Percentiles rank a stretch among this genome's conserved stretches.
phyloP scores from a whole-genome alignment of 2,797 vertebrate genomes.

The Diplodus sargus region DNA sequence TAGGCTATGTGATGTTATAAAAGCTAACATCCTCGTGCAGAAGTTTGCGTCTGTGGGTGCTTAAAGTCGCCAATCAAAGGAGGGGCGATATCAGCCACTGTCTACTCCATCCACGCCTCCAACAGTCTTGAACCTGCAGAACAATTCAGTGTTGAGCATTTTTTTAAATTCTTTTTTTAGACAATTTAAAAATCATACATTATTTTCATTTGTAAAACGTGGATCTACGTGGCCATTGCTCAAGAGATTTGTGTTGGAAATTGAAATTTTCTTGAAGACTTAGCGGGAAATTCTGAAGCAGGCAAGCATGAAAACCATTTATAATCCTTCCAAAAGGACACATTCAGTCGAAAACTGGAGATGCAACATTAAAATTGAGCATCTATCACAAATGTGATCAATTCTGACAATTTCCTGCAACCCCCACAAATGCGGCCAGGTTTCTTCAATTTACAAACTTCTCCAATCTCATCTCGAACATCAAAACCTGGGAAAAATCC shows the following conservation, averaged over 20 bases:
- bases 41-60: too few relatives aligned
- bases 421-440: slow-evolving; percentile 8
- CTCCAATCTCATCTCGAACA: slow-evolving; percentile 31
- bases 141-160: too few relatives aligned
- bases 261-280: neutral
- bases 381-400: slow-evolving; percentile 18
- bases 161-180: too few relatives aligned
- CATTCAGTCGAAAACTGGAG: neutral
- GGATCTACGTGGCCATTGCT: neutral
- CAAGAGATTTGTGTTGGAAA: neutral
- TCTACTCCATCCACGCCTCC: too few relatives aligned
- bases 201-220: neutral
- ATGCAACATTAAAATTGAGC: slow-evolving; percentile 17
- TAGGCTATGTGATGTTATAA: too few relatives aligned
- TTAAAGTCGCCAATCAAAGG: too few relatives aligned
- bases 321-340: neutral
- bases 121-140: too few relatives aligned
- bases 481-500: slow-evolving; percentile 51
- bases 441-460: slow-evolving; percentile 29
- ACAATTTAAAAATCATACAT: neutral
- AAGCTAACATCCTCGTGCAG: too few relatives aligned
- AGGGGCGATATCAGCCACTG: too few relatives aligned
- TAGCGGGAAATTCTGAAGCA: neutral
- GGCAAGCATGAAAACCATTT: neutral
- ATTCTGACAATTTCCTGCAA: neutral